Evolutionary conservation across 1,140 invertebrate genomes (phyloP), one percentile per base, ranked within the genome.

Genomic region (Philopotamus ludificatus): DNA sequence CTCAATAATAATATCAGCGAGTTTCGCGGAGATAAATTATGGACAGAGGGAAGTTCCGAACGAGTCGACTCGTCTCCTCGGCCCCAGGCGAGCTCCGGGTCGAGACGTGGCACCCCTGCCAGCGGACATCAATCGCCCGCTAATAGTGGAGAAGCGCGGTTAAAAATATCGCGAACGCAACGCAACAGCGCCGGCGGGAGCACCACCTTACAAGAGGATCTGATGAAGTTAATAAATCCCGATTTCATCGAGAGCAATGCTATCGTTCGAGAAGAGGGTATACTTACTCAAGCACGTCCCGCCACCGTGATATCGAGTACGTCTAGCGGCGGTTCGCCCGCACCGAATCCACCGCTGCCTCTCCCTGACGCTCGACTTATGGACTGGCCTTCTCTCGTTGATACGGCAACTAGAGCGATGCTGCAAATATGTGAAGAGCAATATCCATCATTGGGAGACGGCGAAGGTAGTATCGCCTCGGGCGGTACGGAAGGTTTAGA

Each of bases 201-300:
- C 20, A 70, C 45, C 21, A 91, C 87, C 20, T 78, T 94, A 2
- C 89, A 95, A 79, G 92, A 95, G 74, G 93, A 97, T 73, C 79
- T 97, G 1, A 89, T 95, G 81, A 86, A 90, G 28, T 80, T 97
- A 1, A 95, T 97, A 66, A 91, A 92, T 79, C 91, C 92, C 0
- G 93, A 95, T 73, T 86, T 87, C 64, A 85, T 87, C 20, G 71
- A 79, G 16, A 65, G 81, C 74, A 63, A 81, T 80, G 42, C 75
- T 77, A 39, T 74, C 68, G 55, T 25, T 20, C 73, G 73, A 63
- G 75, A 82, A 1, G 86, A 89, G 73, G 85, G 89, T 21, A 88
- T 90, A 71, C 80, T 89, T 34, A 89, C 87, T 3, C 85, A 84
- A 77, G 88, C 88, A 2, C 79, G 87, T 51, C 88, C 87, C 12